A percentile compares a stretch with the other conserved stretches of the same genome.
Evolutionary conservation across 2,113 vertebrate genomes (phyloP).

Genomic region (Hucho hucho): DNA sequence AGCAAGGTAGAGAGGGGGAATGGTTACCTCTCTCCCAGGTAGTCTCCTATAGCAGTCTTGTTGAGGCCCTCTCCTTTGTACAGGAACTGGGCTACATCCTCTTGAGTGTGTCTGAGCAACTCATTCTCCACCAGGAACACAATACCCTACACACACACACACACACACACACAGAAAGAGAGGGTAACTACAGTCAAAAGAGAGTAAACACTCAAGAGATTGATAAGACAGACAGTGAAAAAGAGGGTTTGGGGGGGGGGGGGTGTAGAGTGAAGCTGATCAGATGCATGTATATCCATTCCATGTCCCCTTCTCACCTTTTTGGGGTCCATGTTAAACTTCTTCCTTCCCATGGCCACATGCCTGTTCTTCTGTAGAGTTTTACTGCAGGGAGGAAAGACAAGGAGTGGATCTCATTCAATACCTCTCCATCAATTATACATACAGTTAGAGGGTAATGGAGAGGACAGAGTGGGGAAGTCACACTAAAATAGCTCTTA

Average conservation of each 20-base stretch:
- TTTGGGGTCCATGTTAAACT: conserved; percentile 88
- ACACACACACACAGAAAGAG: neutral
- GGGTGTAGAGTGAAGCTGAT: no score
- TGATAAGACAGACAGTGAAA: neutral
- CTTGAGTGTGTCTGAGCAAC: conserved; percentile 81
- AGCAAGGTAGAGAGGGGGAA: neutral
- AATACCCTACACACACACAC: conserved; percentile 82
- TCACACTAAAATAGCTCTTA: neutral
- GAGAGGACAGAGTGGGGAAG: neutral
- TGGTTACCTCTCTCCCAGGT: conserved; percentile 85
- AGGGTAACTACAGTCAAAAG: neutral
- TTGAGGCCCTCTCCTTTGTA: conserved; percentile 94
- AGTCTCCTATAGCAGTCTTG: conserved; percentile 92
- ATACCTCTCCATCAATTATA: neutral
- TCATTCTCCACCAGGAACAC: conserved; percentile 88
- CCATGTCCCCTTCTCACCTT: conserved; percentile 73
- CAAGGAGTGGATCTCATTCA: conserved; percentile 3
- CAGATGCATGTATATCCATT: neutral
- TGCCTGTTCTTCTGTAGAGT: conserved; percentile 88
- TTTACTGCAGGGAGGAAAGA: conserved; percentile 73
- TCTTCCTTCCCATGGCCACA: conserved; percentile 90
- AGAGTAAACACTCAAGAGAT: no score
- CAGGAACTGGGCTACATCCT: conserved; percentile 88
- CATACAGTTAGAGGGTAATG: neutral
- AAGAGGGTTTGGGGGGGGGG: no score